Conservation (phyloP, 2,113 vertebrate genomes). For the Perca schrenkii region DNA sequence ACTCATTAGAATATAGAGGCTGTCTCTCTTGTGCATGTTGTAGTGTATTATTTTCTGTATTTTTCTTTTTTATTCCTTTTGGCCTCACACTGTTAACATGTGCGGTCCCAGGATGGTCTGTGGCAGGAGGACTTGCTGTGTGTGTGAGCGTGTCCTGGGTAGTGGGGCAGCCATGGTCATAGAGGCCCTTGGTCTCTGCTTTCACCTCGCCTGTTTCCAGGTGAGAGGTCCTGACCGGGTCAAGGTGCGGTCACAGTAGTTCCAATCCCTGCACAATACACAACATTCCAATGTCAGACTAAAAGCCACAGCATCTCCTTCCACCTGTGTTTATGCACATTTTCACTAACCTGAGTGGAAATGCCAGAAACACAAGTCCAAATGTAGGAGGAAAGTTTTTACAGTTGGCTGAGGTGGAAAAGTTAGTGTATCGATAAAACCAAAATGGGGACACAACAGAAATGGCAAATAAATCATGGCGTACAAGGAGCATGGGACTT, state of each 20-base stretch:
- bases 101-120: slow-evolving; percentile 90
- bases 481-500: neutral
- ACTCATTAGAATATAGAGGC: neutral
- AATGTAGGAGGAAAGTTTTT: neutral
- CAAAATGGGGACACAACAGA: neutral
- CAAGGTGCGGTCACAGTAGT: slow-evolving; percentile 42
- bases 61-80: neutral
- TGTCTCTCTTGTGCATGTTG: neutral
- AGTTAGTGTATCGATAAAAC: neutral
- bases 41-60: neutral
- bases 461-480: neutral
- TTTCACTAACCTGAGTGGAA: neutral
- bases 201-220: slow-evolving; percentile 98
- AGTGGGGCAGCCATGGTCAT: slow-evolving; percentile 97
- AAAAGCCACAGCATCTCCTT: neutral
- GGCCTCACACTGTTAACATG: slow-evolving; percentile 54
- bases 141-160: slow-evolving; percentile 92
- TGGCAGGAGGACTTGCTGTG: slow-evolving; percentile 91
- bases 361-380: neutral
- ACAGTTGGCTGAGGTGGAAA: neutral
- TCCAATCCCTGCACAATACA: neutral
- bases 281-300: neutral
- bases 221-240: slow-evolving; percentile 84
- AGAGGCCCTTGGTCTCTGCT: slow-evolving; percentile 96
- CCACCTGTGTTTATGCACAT: neutral